Evolutionary conservation across 2,797 vertebrate genomes (phyloP).

Genomic region (Enteromius treurensis): DNA sequence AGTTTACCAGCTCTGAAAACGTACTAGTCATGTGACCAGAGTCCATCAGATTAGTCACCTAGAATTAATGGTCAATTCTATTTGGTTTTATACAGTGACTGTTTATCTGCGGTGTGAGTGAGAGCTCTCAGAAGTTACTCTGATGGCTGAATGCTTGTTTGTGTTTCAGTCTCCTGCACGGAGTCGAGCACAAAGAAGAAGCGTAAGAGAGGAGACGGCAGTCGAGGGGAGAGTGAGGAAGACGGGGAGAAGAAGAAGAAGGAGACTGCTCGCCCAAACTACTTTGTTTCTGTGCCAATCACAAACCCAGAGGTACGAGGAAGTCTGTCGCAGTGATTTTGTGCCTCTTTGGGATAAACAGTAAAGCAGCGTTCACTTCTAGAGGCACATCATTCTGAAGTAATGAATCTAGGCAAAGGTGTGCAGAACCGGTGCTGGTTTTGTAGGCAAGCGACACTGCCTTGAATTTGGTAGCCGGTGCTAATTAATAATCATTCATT

Average conservation of each 20-base stretch:
- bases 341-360: no score
- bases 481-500: no score
- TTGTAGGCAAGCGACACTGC: no score
- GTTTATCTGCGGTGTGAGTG: neutral
- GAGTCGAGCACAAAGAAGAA: constrained; percentile 77
- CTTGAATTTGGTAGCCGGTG: no score
- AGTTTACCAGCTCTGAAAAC: neutral
- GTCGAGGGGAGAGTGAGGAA: constrained; percentile 60
- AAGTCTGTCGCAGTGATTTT: no score
- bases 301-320: constrained; percentile 84
- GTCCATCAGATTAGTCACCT: neutral
- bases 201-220: constrained; percentile 63
- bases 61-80: neutral
- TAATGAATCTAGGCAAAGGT: no score
- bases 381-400: no score
- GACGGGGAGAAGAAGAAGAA: constrained; percentile 73
- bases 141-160: neutral
- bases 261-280: constrained; percentile 86
- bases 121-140: neutral
- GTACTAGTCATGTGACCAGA: neutral
- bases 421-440: no score
- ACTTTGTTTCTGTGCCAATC: constrained; percentile 93
- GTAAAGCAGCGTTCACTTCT: no score
- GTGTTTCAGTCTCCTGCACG: constrained; percentile 65
- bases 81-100: neutral